A percentile compares a stretch with the other conserved stretches of the same genome.
phyloP scores from a whole-genome alignment of 2,113 vertebrate genomes.

The Alosa alosa region DNA sequence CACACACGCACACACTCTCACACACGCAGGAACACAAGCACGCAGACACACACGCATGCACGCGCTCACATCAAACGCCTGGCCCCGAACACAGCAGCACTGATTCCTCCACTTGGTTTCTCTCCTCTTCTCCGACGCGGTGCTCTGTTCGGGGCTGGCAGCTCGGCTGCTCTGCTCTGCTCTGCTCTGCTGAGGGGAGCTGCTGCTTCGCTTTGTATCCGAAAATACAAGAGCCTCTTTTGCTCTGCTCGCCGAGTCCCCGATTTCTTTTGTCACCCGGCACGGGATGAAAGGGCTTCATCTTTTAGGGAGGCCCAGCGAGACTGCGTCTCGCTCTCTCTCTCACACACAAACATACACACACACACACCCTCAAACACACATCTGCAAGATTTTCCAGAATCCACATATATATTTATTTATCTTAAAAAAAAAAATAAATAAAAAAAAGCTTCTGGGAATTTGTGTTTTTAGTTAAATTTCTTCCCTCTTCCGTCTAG shows the following conservation, averaged over 20 bases:
- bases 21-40: not conserved
- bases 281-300: conserved; percentile 48
- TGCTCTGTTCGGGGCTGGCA: conserved; percentile 32
- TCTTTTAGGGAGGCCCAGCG: conserved; percentile 49
- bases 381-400: conserved; percentile 40
- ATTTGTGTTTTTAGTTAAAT: conserved; percentile 51
- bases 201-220: too few relatives aligned
- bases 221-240: too few relatives aligned
- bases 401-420: conserved; percentile 18
- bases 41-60: conserved; percentile 7
- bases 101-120: not conserved
- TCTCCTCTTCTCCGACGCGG: not conserved
- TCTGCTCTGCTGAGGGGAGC: too few relatives aligned
- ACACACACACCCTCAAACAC: not conserved
- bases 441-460: conserved; percentile 36
- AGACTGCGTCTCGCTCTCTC: conserved; percentile 29
- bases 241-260: conserved; percentile 35
- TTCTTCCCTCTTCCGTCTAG: conserved; percentile 43
- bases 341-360: not conserved
- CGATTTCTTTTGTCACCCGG: conserved; percentile 49
- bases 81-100: conserved; percentile 21
- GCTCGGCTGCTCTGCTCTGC: conserved; percentile 39
- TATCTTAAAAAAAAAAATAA: conserved; percentile 22
- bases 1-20: not conserved
- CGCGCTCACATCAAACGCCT: conserved; percentile 38